These are phyloP conservation scores for Cyprinodon brontotheroides DNA, from an alignment of 2,113 vertebrate genomes.

Conservation along the genomic window DNA sequence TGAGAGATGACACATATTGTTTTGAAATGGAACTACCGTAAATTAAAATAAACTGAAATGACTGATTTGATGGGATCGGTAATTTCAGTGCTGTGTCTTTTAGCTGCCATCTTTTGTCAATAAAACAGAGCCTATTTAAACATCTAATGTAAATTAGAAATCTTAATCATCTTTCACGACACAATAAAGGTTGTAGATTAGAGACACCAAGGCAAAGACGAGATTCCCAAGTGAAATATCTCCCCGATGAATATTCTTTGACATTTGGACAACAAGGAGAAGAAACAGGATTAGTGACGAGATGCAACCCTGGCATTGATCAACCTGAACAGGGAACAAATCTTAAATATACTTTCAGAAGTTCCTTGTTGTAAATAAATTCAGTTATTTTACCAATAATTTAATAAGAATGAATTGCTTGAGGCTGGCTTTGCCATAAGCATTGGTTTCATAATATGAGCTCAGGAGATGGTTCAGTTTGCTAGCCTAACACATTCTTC, in stretches of 20 bases:
- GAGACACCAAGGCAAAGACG: neutral
- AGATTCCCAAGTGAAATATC: neutral
- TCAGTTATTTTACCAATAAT: neutral
- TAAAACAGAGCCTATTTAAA: too few species aligned
- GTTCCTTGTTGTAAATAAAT: neutral
- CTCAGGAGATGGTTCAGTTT: conserved; percentile 47
- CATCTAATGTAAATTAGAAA: too few species aligned
- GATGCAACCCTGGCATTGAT: neutral
- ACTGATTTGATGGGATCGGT: too few species aligned
- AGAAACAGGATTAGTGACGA: neutral
- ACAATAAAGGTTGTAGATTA: neutral
- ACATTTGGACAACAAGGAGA: neutral
- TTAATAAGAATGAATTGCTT: conserved; percentile 15
- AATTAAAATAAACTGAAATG: too few species aligned
- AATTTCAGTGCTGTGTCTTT: too few species aligned
- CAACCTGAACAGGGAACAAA: neutral
- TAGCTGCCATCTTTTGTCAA: too few species aligned
- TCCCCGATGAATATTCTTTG: neutral
- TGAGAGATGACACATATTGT: too few species aligned
- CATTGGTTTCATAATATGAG: conserved; percentile 55
- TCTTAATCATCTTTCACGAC: too few species aligned
- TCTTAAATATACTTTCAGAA: neutral
- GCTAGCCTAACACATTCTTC: conserved; percentile 48
- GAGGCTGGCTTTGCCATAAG: conserved; percentile 19
- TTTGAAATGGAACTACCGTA: too few species aligned